phyloP scores from a whole-genome alignment of 2,888 invertebrate species.

The Gortyna flavago region DNA sequence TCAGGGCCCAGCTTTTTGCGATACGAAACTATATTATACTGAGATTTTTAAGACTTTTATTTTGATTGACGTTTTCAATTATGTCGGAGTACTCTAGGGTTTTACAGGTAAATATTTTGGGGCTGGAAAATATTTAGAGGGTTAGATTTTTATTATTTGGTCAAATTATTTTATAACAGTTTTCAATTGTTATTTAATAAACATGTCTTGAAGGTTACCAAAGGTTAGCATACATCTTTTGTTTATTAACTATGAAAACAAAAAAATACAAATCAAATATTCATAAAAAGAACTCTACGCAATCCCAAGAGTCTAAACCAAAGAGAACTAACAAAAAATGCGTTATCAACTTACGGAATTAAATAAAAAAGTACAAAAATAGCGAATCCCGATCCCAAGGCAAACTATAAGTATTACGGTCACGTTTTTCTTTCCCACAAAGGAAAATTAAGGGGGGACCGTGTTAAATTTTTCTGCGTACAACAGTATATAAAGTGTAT shows the following conservation, averaged over 20 bases:
- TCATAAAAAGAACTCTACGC: conserved; percentile 2
- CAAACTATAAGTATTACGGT: conserved; percentile 75
- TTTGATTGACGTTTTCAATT: conserved; percentile 52
- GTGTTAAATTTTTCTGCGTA: conserved; percentile 79
- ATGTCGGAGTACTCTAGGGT: background rate
- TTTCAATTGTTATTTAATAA: background rate
- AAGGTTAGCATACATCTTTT: background rate
- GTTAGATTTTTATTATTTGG: background rate
- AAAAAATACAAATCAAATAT: conserved; percentile 12
- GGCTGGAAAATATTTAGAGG: background rate
- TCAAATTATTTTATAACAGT: background rate
- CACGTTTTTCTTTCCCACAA: conserved; percentile 80
- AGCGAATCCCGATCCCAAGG: conserved; percentile 46
- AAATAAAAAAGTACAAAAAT: conserved; percentile 61
- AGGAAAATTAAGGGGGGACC: conserved; percentile 82
- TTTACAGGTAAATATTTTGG: background rate
- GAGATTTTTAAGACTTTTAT: conserved; percentile 22
- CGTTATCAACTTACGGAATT: conserved; percentile 50
- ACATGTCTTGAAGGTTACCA: background rate
- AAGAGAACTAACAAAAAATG: conserved; percentile 18
- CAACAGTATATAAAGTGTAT: conserved; percentile 74
- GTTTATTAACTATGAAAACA: background rate
- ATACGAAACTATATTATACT: conserved; percentile 26
- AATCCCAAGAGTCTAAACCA: background rate
- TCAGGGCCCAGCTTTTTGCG: conserved; percentile 24